These are phyloP conservation scores for Equus przewalskii DNA, from an alignment of 2,113 vertebrate species.

Conservation along the genomic window DNA sequence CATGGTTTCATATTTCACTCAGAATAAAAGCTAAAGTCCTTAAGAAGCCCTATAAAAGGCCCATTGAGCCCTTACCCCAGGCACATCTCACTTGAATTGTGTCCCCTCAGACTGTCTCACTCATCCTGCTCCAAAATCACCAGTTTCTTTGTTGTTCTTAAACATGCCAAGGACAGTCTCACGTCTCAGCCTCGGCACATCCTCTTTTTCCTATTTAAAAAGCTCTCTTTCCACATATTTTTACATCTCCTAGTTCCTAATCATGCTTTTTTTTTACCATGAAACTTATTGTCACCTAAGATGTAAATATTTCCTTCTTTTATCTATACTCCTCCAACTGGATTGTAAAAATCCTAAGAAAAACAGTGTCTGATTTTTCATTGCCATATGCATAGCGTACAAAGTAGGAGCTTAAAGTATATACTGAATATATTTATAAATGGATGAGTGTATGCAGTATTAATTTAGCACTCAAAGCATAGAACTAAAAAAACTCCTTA, in stretches of 20 bases:
- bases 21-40: neutral
- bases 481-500: neutral
- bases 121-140: neutral
- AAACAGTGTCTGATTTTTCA: neutral
- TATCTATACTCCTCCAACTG: neutral
- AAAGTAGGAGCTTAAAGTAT: neutral
- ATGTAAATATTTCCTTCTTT: neutral
- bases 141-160: neutral
- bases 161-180: neutral
- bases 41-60: neutral
- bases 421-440: neutral
- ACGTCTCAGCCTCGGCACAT: accelerated
- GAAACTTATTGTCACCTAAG: neutral
- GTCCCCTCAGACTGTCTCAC: neutral
- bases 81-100: neutral
- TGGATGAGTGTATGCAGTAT: neutral
- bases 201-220: neutral
- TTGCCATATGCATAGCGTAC: neutral
- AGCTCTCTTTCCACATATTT: neutral
- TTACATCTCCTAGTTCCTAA: neutral
- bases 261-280: neutral
- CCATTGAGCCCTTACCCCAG: neutral
- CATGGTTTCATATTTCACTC: neutral
- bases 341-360: neutral
- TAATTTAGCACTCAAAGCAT: neutral